These are phyloP conservation scores for Hyperoplus immaculatus DNA, from an alignment of 2,797 vertebrate genomes.

Conservation along the genomic window DNA sequence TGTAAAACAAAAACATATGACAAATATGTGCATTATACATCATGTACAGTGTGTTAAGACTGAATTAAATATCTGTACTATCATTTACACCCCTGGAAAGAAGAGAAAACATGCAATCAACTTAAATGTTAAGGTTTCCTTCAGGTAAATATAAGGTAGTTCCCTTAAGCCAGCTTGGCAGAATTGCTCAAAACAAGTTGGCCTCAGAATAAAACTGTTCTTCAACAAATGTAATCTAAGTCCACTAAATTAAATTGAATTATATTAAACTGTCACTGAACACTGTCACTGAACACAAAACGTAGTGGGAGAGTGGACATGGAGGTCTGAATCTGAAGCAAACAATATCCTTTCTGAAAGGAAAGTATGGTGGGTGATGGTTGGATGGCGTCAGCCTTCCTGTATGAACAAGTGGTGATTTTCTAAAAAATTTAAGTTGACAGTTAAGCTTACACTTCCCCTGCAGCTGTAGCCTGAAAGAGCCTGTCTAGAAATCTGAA, in stretches of 20 bases:
- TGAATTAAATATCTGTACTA: neutral
- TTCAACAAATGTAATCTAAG: neutral
- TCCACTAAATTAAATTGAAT: neutral
- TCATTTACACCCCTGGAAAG: neutral
- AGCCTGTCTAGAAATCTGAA: slow-evolving; percentile 3
- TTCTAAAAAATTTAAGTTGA: slow-evolving; percentile 31
- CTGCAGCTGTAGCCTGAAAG: slow-evolving; percentile 19
- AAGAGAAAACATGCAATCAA: neutral
- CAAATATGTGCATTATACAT: slow-evolving; percentile 15
- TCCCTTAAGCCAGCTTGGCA: neutral
- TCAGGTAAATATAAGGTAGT: neutral
- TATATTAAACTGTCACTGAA: neutral
- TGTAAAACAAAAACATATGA: slow-evolving; percentile 74
- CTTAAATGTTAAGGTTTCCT: neutral
- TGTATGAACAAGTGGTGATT: slow-evolving; percentile 10
- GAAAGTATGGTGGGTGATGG: slow-evolving; percentile 18
- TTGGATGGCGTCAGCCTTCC: slow-evolving; percentile 7
- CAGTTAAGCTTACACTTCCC: slow-evolving; percentile 6
- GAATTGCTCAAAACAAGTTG: neutral
- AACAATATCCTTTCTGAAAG: neutral
- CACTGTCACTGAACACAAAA: neutral
- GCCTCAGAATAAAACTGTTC: neutral
- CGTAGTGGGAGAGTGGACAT: neutral
- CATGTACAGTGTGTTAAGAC: neutral
- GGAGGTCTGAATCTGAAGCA: neutral